These are phyloP conservation scores for Oxyruncus cristatus DNA, from an alignment of 2,113 vertebrate species.

Conservation along the genomic window DNA sequence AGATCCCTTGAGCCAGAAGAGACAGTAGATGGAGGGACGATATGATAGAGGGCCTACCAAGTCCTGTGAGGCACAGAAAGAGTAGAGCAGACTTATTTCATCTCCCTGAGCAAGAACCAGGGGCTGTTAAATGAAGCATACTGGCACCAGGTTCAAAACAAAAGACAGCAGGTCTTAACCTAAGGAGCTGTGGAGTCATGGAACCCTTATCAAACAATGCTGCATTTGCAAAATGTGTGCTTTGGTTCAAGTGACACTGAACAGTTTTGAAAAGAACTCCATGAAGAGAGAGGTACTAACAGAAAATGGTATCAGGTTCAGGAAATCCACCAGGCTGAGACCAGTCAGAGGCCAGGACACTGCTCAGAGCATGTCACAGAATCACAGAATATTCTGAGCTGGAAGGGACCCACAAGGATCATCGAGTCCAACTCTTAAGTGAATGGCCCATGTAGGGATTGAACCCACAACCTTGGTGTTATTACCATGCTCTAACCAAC, in stretches of 20 bases:
- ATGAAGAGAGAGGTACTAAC: not conserved
- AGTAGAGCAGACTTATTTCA: not conserved
- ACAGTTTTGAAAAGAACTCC: not conserved
- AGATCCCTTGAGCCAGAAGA: not conserved
- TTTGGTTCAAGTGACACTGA: not conserved
- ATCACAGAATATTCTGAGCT: not conserved
- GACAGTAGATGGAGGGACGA: fast-evolving
- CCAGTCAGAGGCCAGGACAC: not conserved
- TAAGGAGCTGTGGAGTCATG: not conserved
- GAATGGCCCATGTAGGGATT: not conserved
- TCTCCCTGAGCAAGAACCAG: not conserved
- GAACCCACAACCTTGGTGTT: not conserved
- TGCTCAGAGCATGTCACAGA: not conserved
- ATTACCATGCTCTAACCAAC: not conserved
- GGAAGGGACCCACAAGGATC: not conserved
- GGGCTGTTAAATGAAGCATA: not conserved
- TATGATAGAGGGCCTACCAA: not conserved
- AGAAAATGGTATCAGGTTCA: not conserved
- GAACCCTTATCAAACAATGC: not conserved
- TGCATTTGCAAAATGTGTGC: not conserved
- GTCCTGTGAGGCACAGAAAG: not conserved
- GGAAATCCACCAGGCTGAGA: not conserved
- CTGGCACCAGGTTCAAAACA: not conserved
- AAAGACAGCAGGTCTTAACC: not conserved
- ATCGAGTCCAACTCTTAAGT: not conserved